These are phyloP conservation scores for Drosophila gaucha DNA, from an alignment of 2,888 invertebrate species.

Conservation along the genomic window DNA sequence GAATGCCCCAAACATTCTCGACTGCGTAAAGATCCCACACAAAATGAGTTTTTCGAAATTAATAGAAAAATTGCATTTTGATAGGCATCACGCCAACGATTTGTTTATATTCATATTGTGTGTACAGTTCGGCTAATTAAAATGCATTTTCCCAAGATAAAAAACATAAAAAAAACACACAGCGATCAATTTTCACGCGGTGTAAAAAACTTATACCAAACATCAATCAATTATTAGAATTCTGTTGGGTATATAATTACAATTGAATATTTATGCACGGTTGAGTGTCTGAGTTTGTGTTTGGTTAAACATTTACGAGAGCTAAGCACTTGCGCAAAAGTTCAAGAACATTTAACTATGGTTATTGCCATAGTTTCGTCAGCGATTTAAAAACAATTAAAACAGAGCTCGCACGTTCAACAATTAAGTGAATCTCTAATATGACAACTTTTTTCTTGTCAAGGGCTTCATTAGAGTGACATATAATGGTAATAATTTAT, in stretches of 20 bases:
- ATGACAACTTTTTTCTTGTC: slow-evolving; percentile 7
- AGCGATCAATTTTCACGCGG: too few relatives aligned
- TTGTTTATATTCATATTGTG: slow-evolving; percentile 31
- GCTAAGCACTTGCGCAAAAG: slow-evolving; percentile 47
- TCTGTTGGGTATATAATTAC: slow-evolving; percentile 52
- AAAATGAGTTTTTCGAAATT: slow-evolving; percentile 23
- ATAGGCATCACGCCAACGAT: slow-evolving; percentile 44
- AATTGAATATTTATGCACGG: slow-evolving; percentile 49
- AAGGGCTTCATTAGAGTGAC: slow-evolving; percentile 4
- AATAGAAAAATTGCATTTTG: slow-evolving; percentile 40
- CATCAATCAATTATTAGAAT: slow-evolving; percentile 42
- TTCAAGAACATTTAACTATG: slow-evolving; percentile 62
- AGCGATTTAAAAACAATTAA: slow-evolving; percentile 21
- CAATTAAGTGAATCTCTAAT: slow-evolving; percentile 8
- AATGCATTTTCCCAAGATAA: slow-evolving; percentile 42
- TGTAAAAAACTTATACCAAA: slow-evolving; percentile 2
- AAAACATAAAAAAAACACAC: not conserved
- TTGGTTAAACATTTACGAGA: slow-evolving; percentile 49
- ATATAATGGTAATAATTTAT: not conserved
- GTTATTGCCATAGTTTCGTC: slow-evolving; percentile 66
- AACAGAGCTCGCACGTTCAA: slow-evolving; percentile 2
- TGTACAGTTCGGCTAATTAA: slow-evolving; percentile 32
- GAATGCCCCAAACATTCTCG: slow-evolving; percentile 38
- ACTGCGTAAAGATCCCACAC: slow-evolving; percentile 53
- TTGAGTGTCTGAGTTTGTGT: slow-evolving; percentile 22